Conservation (phyloP, 1,140 invertebrate genomes). For the Planococcus citri region DNA sequence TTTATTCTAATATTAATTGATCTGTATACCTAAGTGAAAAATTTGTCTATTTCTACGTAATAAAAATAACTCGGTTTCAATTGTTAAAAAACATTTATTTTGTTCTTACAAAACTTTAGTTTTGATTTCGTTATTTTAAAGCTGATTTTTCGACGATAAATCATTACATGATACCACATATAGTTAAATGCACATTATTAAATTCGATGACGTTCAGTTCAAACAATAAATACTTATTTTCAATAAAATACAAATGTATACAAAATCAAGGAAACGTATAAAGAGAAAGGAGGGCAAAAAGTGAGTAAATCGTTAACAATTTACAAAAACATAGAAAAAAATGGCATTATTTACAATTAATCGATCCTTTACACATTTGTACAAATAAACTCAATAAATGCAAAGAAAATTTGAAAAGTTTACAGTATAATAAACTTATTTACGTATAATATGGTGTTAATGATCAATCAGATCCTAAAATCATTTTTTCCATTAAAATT, state of each 20-base stretch:
- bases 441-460: background rate
- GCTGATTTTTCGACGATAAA: background rate
- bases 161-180: background rate
- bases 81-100: background rate
- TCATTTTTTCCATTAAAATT: too few relatives aligned
- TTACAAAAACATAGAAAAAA: background rate
- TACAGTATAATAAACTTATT: background rate
- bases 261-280: background rate
- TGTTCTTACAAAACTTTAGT: constrained; percentile 3
- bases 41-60: background rate
- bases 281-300: too few relatives aligned
- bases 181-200: background rate
- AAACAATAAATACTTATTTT: background rate
- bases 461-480: background rate
- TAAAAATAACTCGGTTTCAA: background rate
- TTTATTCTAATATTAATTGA: too few relatives aligned
- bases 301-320: background rate
- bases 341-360: background rate
- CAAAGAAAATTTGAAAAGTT: background rate
- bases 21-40: too few relatives aligned
- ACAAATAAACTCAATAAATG: background rate
- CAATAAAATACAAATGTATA: background rate
- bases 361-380: background rate
- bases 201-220: background rate
- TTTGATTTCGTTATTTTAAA: background rate